Evolutionary conservation across 1,140 invertebrate species (phyloP).

Genomic region (Condylostylus longicornis): DNA sequence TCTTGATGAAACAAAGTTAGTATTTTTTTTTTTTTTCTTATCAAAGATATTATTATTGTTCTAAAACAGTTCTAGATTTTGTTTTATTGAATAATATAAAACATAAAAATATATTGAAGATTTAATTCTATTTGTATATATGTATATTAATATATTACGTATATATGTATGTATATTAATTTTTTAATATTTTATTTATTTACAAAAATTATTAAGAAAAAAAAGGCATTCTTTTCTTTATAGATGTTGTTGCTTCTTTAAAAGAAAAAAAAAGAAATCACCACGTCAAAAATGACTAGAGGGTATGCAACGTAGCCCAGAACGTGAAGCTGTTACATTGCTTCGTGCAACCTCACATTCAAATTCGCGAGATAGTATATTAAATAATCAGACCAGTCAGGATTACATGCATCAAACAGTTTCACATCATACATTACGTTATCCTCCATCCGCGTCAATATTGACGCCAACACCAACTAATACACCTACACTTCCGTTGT

Average conservation of each 20-base stretch:
- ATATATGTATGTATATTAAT: too few relatives aligned
- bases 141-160: too few relatives aligned
- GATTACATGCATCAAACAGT: slow-evolving; percentile 33
- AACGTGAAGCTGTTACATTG: slow-evolving; percentile 50
- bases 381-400: slow-evolving; percentile 36
- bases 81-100: too few relatives aligned
- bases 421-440: slow-evolving; percentile 33
- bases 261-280: slow-evolving; percentile 89
- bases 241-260: slow-evolving; percentile 95
- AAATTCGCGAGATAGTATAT: slow-evolving; percentile 47
- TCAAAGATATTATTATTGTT: too few relatives aligned
- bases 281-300: slow-evolving; percentile 34
- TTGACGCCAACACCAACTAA: slow-evolving; percentile 34
- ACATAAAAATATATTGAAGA: too few relatives aligned
- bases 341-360: slow-evolving; percentile 49
- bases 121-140: too few relatives aligned
- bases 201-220: background rate
- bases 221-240: slow-evolving; percentile 31
- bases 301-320: slow-evolving; percentile 37
- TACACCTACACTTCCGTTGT: slow-evolving; percentile 35
- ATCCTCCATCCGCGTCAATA: slow-evolving; percentile 34
- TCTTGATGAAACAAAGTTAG: slow-evolving; percentile 83
- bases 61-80: too few relatives aligned
- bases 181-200: too few relatives aligned
- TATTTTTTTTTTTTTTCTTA: slow-evolving; percentile 29